Evolutionary conservation across 2,113 vertebrate species (phyloP).

Genomic region (Murina feae): DNA sequence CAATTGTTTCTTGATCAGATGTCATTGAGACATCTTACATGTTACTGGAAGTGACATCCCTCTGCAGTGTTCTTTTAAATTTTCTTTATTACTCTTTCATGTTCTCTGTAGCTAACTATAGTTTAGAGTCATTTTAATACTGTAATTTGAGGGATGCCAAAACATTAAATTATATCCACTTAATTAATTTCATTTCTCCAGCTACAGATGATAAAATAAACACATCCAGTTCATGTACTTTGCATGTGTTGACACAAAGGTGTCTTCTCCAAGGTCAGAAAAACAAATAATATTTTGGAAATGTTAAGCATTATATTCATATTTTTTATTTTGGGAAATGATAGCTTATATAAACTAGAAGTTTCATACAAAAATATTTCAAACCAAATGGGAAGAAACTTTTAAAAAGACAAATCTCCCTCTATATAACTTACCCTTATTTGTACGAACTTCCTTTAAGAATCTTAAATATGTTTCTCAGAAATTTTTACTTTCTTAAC

Average conservation of each 20-base stretch:
- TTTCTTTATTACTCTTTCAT: constrained; percentile 22
- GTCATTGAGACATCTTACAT: background rate
- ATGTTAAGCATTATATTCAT: constrained; percentile 56
- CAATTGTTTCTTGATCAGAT: constrained; percentile 33
- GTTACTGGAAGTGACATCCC: background rate
- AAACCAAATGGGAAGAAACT: constrained; percentile 61
- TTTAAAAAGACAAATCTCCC: constrained; percentile 53
- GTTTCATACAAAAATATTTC: constrained; percentile 68
- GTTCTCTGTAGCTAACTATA: constrained; percentile 39
- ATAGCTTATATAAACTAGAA: constrained; percentile 60
- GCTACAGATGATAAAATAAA: constrained; percentile 75
- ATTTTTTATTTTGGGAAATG: constrained; percentile 72
- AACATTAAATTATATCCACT: constrained; percentile 71
- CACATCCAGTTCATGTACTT: constrained; percentile 55
- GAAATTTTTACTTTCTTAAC: constrained; percentile 17
- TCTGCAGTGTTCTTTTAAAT: constrained; percentile 41
- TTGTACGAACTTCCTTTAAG: constrained; percentile 1
- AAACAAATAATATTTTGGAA: constrained; percentile 45
- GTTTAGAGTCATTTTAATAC: constrained; percentile 73
- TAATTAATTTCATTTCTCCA: constrained; percentile 73
- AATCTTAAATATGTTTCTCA: background rate
- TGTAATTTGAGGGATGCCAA: constrained; percentile 75
- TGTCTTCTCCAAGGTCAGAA: constrained; percentile 42
- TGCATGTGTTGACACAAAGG: constrained; percentile 21
- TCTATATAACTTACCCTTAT: background rate